phyloP scores from a whole-genome alignment of 2,888 invertebrate genomes.

The Physocephala rufipes region DNA sequence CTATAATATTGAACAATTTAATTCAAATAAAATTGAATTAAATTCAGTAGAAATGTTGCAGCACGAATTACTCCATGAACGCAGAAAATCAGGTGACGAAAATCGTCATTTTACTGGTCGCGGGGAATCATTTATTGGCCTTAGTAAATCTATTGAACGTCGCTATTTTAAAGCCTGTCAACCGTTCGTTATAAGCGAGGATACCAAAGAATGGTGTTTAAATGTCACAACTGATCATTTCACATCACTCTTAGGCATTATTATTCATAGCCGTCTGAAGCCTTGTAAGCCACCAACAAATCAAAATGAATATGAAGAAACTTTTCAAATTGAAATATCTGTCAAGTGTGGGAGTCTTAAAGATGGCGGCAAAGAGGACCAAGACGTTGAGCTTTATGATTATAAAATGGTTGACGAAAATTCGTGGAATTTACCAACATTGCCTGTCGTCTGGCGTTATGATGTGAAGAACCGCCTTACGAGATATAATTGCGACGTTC shows the following conservation, averaged over 20 bases:
- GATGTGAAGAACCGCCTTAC: slow-evolving; percentile 54
- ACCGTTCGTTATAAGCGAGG: slow-evolving; percentile 58
- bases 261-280: slow-evolving; percentile 61
- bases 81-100: neutral
- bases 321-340: slow-evolving; percentile 56
- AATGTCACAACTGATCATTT: slow-evolving; percentile 58
- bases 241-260: slow-evolving; percentile 59
- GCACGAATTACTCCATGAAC: slow-evolving; percentile 10
- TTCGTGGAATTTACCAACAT: neutral
- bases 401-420: neutral
- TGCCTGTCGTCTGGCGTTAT: slow-evolving; percentile 53
- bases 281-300: slow-evolving; percentile 47
- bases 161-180: slow-evolving; percentile 63
- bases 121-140: slow-evolving; percentile 30
- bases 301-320: slow-evolving; percentile 57
- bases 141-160: slow-evolving; percentile 54
- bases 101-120: neutral
- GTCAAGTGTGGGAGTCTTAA: slow-evolving; percentile 13
- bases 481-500: slow-evolving; percentile 63
- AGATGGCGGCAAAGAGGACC: slow-evolving; percentile 21
- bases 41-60: slow-evolving; percentile 28
- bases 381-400: slow-evolving; percentile 6
- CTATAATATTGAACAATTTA: slow-evolving; percentile 43
- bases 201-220: slow-evolving; percentile 54
- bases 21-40: slow-evolving; percentile 49